Base-by-base conservation (phyloP, 2,888 invertebrate genomes). In the Chaetogeoica ovagalla region DNA sequence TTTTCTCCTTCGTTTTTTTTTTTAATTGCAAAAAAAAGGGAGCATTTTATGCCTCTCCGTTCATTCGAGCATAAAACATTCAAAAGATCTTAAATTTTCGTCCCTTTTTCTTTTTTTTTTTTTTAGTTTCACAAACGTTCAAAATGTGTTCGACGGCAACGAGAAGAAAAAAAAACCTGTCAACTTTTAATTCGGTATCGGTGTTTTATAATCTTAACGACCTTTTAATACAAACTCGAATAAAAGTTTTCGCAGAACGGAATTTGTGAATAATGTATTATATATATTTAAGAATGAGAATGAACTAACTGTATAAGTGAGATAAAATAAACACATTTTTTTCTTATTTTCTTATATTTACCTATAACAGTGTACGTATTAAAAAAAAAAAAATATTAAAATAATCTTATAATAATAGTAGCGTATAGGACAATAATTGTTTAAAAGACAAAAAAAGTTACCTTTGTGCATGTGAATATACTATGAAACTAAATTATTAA, bases 191-290 rank as follows among this genome's bases (percentile, higher is more conserved):
- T 71, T 79, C 79, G 79, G 79, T 79, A 79, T 79, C 79, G 79
- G 79, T 79, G 79, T 79, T 79, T 79, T 79, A 70, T 79, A 79
- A 79, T 79, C 79, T 79, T 79, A 79, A 79, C 79, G 79, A 79
- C 79, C 79, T 79, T 79, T 79, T 79, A 79, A 79, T 71, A 79
- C 55, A 79, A 79, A 79, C 79, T 79, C 43, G 70, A 57, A 79
- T 62, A 79, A 79, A 79, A 79, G 70, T 79, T 79, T 79, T 71
- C 70, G 48, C 19, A 11, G 55, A 63, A 63, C 52, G 63, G 71
- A 63, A 79, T 79, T 79, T 69, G 69, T 77, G 62, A 79, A 71
- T 70, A 79, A 63, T 79, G 55, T 63, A 79, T 79, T 57, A 11
- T 13, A 48, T 30, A 30, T 30, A 30, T 30, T 2, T 48, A 48